Evolutionary conservation across 2,888 invertebrate species (phyloP), one percentile per base, ranked within the genome.

Genomic region (Ptychoptera albimana): DNA sequence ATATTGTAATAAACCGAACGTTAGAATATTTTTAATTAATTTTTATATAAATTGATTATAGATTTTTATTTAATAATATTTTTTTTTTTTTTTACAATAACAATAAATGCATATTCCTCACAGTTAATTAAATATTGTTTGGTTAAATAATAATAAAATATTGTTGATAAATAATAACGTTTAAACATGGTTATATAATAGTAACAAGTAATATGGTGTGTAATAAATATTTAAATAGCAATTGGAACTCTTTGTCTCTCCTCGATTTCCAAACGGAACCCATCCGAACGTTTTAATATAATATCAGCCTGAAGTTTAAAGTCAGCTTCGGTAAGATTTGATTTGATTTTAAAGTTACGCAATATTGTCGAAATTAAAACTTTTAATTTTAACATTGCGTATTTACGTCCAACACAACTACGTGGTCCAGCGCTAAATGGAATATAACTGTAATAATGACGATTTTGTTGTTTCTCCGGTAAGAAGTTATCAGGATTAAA

Each of bases 391-490:
- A 83, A 60, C 70, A 83, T 74, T n/a, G 83, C 83, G 60, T 83
- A 83, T 65, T 83, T 83, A 36, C 82, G 77, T 75, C 76, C 83
- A 15, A 83, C 83, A 59, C 84, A 84, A 53, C 82, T 82, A 49
- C 84, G 72, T 1, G 84, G 83, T 23, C 84, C 84, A 39, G 84
- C 84, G 48, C 82, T 82, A 68, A 85, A 85, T 0, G 84, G 84
- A 44, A 85, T 77, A 56, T 76, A 84, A 48, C 82, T 76, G 59
- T 85, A 85, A 57, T 82, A 84, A 54, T 85, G 84, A 42, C 84
- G 71, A 51, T 78, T 77, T 30, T 77, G 75, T 15, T 78, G 77
- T 45, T 75, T 76, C 57, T 84, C 83, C 0, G 84, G 82, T 31
- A 84, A 61, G 71, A 84, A 84, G 58, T 84, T 82, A 55, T 84